Percentiles rank a stretch among this genome's conserved stretches.
Evolutionary conservation across 1,140 invertebrate genomes (phyloP).

Genomic region (Lethrus apterus): DNA sequence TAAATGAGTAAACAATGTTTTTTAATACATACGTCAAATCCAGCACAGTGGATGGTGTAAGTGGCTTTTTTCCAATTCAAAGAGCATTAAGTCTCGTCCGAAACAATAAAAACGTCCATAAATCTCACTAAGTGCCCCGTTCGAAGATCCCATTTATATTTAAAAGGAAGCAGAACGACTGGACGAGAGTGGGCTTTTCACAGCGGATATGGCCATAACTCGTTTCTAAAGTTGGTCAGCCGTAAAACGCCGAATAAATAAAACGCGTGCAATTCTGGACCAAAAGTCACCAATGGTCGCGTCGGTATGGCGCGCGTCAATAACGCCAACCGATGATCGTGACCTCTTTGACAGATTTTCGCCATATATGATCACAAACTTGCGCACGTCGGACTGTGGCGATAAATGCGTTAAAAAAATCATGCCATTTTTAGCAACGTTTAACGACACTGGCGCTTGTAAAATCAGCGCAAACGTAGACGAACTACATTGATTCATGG

Average conservation of each 20-base stretch:
- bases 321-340: slow-evolving; percentile 3
- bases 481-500: not conserved
- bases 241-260: not conserved
- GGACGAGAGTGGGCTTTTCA: not conserved
- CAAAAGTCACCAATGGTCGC: not conserved
- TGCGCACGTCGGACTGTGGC: too few relatives aligned
- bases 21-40: too few relatives aligned
- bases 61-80: too few relatives aligned
- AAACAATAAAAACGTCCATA: too few relatives aligned
- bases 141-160: too few relatives aligned
- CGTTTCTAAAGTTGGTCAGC: not conserved
- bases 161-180: too few relatives aligned
- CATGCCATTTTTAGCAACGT: slow-evolving; percentile 5
- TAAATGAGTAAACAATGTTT: too few relatives aligned
- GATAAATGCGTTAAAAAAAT: slow-evolving; percentile 2
- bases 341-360: slow-evolving; percentile 14
- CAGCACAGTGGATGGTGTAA: too few relatives aligned
- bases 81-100: too few relatives aligned
- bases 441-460: not conserved
- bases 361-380: slow-evolving; percentile 7
- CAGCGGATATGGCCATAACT: not conserved
- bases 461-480: not conserved
- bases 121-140: too few relatives aligned
- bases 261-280: not conserved
- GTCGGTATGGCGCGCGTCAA: not conserved